phyloP scores from a whole-genome alignment of 2,797 vertebrate genomes.

The Acrossocheilus wenchowensis region DNA sequence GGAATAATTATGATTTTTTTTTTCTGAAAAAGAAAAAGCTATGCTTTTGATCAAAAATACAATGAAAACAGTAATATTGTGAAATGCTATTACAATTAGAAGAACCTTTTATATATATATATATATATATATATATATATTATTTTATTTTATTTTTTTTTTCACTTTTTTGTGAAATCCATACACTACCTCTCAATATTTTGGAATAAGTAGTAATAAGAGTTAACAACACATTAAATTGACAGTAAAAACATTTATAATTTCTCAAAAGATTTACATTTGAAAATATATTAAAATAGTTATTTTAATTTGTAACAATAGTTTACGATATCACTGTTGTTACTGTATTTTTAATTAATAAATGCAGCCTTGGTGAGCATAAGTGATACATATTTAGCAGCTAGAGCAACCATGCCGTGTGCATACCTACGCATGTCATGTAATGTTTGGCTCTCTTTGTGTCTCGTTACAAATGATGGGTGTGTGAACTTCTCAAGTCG shows the following conservation, averaged over 20 bases:
- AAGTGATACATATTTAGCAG: neutral
- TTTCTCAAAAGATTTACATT: too few relatives aligned
- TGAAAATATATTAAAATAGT: too few relatives aligned
- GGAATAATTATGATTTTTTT: neutral
- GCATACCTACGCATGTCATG: neutral
- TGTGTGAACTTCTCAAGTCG: slow-evolving; percentile 23
- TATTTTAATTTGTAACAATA: neutral
- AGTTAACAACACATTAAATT: too few relatives aligned
- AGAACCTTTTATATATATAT: too few relatives aligned
- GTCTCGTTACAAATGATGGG: slow-evolving; percentile 17
- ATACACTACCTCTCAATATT: too few relatives aligned
- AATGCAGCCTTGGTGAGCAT: neutral
- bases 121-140: too few relatives aligned
- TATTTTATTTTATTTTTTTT: too few relatives aligned
- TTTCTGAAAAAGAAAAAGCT: neutral
- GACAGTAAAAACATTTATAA: too few relatives aligned
- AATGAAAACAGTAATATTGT: too few relatives aligned
- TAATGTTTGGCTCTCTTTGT: slow-evolving; percentile 1
- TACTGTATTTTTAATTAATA: neutral
- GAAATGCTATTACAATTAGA: too few relatives aligned
- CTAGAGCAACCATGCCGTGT: neutral
- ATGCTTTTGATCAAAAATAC: neutral
- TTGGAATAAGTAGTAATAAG: too few relatives aligned
- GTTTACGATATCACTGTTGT: neutral
- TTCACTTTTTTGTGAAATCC: too few relatives aligned